Evolutionary conservation across 2,113 vertebrate species (phyloP).

Genomic region (Edolisoma coerulescens): DNA sequence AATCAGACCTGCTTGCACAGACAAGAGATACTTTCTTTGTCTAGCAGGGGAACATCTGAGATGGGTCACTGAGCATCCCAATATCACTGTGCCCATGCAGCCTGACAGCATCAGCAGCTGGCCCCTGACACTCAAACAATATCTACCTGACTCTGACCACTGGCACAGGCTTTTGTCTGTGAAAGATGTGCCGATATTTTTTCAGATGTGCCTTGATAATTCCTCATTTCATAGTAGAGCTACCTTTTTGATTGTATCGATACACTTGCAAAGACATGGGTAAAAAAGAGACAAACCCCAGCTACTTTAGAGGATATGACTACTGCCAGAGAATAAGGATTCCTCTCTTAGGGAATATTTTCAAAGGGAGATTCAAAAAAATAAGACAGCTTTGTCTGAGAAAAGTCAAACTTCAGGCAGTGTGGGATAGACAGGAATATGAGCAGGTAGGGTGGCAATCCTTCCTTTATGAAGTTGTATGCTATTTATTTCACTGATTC

Average conservation of each 20-base stretch:
- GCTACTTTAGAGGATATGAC: not conserved
- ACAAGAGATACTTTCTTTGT: not conserved
- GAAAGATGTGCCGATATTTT: not conserved
- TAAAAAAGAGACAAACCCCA: not conserved
- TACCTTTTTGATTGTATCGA: not conserved
- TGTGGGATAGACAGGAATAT: not conserved
- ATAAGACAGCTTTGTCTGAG: not conserved
- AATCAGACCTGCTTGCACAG: not conserved
- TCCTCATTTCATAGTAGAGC: not conserved
- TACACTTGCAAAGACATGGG: not conserved
- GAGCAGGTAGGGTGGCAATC: not conserved
- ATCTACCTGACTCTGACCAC: not conserved
- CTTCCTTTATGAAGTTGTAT: not conserved
- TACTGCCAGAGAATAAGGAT: not conserved
- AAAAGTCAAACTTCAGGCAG: not conserved
- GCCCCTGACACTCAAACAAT: not conserved
- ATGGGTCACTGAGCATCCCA: not conserved
- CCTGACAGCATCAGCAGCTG: fast-evolving
- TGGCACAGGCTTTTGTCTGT: not conserved
- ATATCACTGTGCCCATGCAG: not conserved
- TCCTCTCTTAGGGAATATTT: not conserved
- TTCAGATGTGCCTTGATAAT: not conserved
- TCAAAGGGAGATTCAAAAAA: not conserved
- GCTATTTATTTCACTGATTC: not conserved
- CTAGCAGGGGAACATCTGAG: not conserved